Conservation (phyloP, 1,140 invertebrate genomes). For the Cecropterus lyciades region DNA sequence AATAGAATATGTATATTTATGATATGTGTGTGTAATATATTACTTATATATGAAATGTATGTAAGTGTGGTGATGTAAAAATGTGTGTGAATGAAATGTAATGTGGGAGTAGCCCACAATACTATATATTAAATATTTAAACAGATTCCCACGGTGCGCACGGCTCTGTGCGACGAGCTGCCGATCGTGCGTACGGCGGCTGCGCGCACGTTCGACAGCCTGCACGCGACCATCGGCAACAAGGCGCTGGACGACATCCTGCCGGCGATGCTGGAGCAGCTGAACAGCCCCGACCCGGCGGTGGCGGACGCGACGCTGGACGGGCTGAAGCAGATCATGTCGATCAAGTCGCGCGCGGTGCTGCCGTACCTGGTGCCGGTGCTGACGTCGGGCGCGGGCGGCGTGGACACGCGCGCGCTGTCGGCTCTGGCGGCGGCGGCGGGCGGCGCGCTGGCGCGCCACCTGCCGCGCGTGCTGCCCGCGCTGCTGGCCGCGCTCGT, state of each 20-base stretch:
- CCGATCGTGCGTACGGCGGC: conserved; percentile 97
- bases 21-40: too few species aligned
- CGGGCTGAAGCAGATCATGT: conserved; percentile 96
- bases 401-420: conserved; percentile 91
- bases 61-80: too few species aligned
- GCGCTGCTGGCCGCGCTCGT: conserved; percentile 88
- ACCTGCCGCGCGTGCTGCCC: conserved; percentile 92
- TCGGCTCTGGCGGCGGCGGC: conserved; percentile 94
- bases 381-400: conserved; percentile 92
- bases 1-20: too few species aligned
- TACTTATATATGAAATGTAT: too few species aligned
- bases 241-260: conserved; percentile 99
- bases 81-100: too few species aligned
- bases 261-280: conserved; percentile 93
- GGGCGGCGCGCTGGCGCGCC: conserved; percentile 85
- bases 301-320: conserved; percentile 95
- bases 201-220: conserved; percentile 97
- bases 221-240: conserved; percentile 97
- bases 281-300: conserved; percentile 90
- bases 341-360: conserved; percentile 97
- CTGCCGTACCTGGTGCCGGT: conserved; percentile 98
- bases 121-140: not conserved
- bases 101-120: too few species aligned
- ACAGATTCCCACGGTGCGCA: conserved; percentile 95
- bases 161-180: conserved; percentile 96